These are phyloP conservation scores for Chaetura pelagica DNA, from an alignment of 2,113 vertebrate species.

Conservation along the genomic window DNA sequence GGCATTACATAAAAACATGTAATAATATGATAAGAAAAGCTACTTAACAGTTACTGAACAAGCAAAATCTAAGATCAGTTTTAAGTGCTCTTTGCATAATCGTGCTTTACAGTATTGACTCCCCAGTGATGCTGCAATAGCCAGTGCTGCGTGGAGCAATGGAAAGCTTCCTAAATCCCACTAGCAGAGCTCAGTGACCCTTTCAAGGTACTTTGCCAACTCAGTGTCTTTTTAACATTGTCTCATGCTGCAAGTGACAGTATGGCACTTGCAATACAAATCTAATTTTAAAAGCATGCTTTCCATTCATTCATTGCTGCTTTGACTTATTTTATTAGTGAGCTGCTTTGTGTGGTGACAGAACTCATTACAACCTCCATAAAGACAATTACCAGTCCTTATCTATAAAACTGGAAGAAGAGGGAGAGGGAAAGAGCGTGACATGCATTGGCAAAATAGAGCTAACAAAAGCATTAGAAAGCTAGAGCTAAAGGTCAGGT, in stretches of 20 bases:
- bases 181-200: background rate
- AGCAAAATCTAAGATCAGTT: background rate
- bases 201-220: background rate
- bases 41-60: background rate
- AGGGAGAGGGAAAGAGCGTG: background rate
- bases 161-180: background rate
- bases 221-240: constrained; percentile 8
- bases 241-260: constrained; percentile 19
- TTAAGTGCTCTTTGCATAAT: background rate
- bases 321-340: constrained; percentile 81
- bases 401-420: constrained; percentile 66
- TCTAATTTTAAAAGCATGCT: constrained; percentile 71
- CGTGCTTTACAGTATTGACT: background rate
- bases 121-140: background rate
- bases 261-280: constrained; percentile 48
- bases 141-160: background rate
- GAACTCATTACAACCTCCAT: constrained; percentile 75
- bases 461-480: background rate
- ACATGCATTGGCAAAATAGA: constrained; percentile 31
- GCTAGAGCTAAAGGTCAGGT: background rate
- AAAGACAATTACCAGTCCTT: constrained; percentile 76
- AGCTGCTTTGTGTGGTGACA: constrained; percentile 78
- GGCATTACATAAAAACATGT: background rate
- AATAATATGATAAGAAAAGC: background rate
- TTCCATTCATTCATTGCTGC: constrained; percentile 71